Base-by-base conservation (phyloP, 2,113 vertebrate species). In the Dromaius novaehollandiae region DNA sequence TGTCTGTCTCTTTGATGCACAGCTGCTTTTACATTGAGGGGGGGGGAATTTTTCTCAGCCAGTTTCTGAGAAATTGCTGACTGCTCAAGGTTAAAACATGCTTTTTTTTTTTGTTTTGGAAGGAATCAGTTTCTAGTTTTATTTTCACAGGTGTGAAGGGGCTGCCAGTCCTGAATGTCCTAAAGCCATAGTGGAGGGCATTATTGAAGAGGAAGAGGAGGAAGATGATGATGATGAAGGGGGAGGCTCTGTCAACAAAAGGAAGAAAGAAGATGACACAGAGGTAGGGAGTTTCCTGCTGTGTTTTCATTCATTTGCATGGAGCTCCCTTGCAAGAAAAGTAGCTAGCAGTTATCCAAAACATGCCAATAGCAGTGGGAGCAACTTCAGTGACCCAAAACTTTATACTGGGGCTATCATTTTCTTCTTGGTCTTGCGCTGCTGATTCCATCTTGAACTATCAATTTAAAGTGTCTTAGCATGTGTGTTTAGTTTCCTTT, bases 161-260 rank as follows among this genome's bases (percentile, higher is more conserved):
- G 97, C 98, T 93, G 98, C 98, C 70, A 99, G 98, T 95, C 98
- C 99, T 73, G 98, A 98, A 22, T 97, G 98, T 88, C 98, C 99
- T 77, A 99, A 99, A 89, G 98, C 98, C 97, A 98, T 99, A 77
- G 98, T 98, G 58, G 99, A 99, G 96, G 99, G 98, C 65, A 99
- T 99, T 83, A 99, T 99, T 97, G 99, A 99, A 93, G 99, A 99
- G 79, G 99, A 99, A 65, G 99, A 99, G 70, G 99, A 99, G 50
- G 99, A 99, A 7, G 99, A 99, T 1, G 99, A 99, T 78, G 98
- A 98, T 19, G 97, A 96, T 5, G 96, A 97, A 76, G 98, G 98
- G 63, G 99, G 98, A 70, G 98, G 99, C 82, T 99, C 98, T 25
- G 98, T 99, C 89, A 99, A 99, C 91, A 99, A 99, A 97, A 98